Evolutionary conservation across 2,113 vertebrate genomes (phyloP), one percentile per base, ranked within the genome.

Genomic region (Erinaceus europaeus): DNA sequence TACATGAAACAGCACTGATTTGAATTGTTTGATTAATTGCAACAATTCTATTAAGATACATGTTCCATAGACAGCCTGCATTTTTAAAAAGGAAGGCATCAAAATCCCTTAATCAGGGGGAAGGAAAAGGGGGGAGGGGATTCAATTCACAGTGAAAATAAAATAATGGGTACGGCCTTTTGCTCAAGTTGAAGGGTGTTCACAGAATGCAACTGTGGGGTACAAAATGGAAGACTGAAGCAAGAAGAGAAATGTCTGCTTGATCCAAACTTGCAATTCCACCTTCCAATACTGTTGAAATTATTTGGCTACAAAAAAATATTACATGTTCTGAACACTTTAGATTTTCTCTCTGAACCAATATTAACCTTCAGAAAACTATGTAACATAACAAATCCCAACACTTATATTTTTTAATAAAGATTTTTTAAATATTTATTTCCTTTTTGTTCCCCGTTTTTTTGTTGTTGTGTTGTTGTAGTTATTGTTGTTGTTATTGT

Each of bases 81-180:
- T 27, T 77, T 93, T 79, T 71, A 55, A 79, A 84, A 92, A 92
- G 32, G 29, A 86, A 78, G 36, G n/a, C 55, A 92, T 78, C 32
- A 52, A 68, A 89, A n/a, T 21, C 29, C n/a, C n/a, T 34, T 4
- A 0, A 0, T n/a, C 44, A 38, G 77, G 36, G 25, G 82, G 50
- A 76, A 93, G 23, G n/a, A n/a, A n/a, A n/a, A n/a, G n/a, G n/a
- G n/a, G 57, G 44, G 36, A 14, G 0, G 0, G 64, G 83, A 89
- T 76, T 85, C 74, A 90, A 20, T 1, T 34, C 48, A 59, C 0
- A 64, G n/a, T 25, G 62, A 32, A 91, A 62, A 80, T 17, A 93
- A 93, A 91, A 68, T 25, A 91, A 21, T 25, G 29, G 34, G 2
- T 42, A 46, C 50, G 6, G 27, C 7, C 61, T 91, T 85, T 90